Percentiles rank a stretch among this genome's conserved stretches.
phyloP scores from a whole-genome alignment of 2,113 vertebrate genomes.

The Galbula dea region DNA sequence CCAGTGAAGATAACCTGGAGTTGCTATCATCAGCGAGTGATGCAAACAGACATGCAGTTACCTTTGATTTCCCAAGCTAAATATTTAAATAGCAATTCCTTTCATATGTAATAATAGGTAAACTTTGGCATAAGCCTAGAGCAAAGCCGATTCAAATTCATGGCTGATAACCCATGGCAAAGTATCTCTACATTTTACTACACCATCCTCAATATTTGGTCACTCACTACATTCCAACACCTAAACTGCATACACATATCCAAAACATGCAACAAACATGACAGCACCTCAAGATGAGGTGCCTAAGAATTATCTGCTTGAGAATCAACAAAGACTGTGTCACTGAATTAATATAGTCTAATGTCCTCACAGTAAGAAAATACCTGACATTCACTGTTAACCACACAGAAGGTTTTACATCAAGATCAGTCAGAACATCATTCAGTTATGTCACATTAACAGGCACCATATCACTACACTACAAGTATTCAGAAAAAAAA shows the following conservation, averaged over 20 bases:
- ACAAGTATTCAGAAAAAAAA: neutral
- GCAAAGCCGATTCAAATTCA: neutral
- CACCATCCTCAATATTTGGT: neutral
- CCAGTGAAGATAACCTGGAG: neutral
- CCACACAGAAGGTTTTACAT: neutral
- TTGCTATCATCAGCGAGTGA: neutral
- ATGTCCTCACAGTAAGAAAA: neutral
- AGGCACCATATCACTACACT: neutral
- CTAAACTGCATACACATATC: neutral
- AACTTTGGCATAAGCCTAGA: neutral
- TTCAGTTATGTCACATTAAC: neutral
- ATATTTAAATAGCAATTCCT: neutral
- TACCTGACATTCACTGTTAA: neutral
- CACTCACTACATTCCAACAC: neutral
- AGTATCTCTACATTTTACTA: neutral
- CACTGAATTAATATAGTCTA: neutral
- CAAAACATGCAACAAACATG: fast-evolving
- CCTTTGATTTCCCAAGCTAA: neutral
- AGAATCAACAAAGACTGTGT: neutral
- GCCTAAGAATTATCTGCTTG: neutral
- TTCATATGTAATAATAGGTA: neutral
- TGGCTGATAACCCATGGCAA: neutral
- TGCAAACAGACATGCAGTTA: neutral
- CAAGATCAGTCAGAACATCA: neutral
- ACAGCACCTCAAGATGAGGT: neutral